Conservation (phyloP, 2,888 invertebrate genomes). For the Coremacera marginata region DNA sequence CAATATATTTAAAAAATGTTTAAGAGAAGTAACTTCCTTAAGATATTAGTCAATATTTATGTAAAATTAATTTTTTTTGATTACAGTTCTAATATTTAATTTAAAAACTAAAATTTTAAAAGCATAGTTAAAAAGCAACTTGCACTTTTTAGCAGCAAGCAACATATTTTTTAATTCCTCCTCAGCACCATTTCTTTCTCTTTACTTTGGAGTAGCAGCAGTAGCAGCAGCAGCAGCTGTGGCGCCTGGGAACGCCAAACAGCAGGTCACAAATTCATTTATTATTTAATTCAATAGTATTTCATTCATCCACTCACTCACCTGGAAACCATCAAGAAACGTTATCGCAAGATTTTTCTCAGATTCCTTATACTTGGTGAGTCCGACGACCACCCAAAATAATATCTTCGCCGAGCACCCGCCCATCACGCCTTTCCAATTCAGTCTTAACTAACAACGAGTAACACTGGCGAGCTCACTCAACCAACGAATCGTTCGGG, state of each 20-base stretch:
- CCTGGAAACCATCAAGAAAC: slow-evolving; percentile 63
- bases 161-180: background rate
- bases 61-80: too few relatives aligned
- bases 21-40: too few relatives aligned
- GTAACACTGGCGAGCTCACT: background rate
- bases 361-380: background rate
- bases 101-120: too few relatives aligned
- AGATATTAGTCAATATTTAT: too few relatives aligned
- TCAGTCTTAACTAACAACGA: background rate
- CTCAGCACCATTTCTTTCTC: background rate
- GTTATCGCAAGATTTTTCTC: slow-evolving; percentile 11
- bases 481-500: slow-evolving; percentile 8
- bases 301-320: slow-evolving; percentile 65
- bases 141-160: background rate
- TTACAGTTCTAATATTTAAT: too few relatives aligned
- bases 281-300: slow-evolving; percentile 64
- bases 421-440: background rate
- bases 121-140: too few relatives aligned
- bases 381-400: too few relatives aligned
- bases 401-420: background rate
- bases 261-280: slow-evolving; percentile 55
- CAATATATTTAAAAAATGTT: too few relatives aligned
- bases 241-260: background rate
- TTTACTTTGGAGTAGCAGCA: background rate
- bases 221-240: slow-evolving; percentile 3